A percentile compares a stretch with the other conserved stretches of the same genome.
Conservation (phyloP, 2,797 vertebrate species). For the Buphagus erythrorhynchus region DNA sequence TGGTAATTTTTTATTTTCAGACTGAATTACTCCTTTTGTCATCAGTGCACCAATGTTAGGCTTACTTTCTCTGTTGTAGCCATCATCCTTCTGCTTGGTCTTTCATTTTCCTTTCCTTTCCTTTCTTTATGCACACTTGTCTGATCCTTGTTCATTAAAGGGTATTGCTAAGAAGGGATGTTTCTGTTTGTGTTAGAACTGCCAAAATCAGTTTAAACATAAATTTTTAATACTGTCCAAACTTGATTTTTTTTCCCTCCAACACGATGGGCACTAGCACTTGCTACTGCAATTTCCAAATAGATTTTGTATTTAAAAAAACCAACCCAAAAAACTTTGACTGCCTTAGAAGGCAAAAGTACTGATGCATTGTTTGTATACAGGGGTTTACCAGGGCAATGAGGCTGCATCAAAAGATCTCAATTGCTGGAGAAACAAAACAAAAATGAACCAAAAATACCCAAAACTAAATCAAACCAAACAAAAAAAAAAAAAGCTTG, state of each 20-base stretch:
- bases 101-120: slow-evolving; percentile 91
- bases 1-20: slow-evolving; percentile 99
- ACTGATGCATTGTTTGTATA: slow-evolving; percentile 68
- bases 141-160: slow-evolving; percentile 94
- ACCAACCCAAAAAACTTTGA: slow-evolving; percentile 66
- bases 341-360: slow-evolving; percentile 83
- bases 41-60: slow-evolving; percentile 90
- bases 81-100: slow-evolving; percentile 99
- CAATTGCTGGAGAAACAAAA: slow-evolving; percentile 42
- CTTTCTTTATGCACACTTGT: slow-evolving; percentile 88
- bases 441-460: background rate
- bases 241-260: slow-evolving; percentile 70
- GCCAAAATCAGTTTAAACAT: slow-evolving; percentile 79
- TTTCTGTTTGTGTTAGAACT: slow-evolving; percentile 82
- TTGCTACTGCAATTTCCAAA: slow-evolving; percentile 81
- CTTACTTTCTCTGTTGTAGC: slow-evolving; percentile 96
- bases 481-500: background rate
- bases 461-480: background rate
- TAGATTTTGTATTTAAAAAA: background rate
- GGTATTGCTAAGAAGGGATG: slow-evolving; percentile 90
- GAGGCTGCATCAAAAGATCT: slow-evolving; percentile 52
- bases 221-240: slow-evolving; percentile 83
- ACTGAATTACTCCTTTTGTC: slow-evolving; percentile 96
- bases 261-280: slow-evolving; percentile 88
- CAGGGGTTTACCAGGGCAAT: slow-evolving; percentile 74